These are phyloP conservation scores for Aphaenogaster rudis DNA, from an alignment of 1,140 invertebrate species.

Conservation along the genomic window DNA sequence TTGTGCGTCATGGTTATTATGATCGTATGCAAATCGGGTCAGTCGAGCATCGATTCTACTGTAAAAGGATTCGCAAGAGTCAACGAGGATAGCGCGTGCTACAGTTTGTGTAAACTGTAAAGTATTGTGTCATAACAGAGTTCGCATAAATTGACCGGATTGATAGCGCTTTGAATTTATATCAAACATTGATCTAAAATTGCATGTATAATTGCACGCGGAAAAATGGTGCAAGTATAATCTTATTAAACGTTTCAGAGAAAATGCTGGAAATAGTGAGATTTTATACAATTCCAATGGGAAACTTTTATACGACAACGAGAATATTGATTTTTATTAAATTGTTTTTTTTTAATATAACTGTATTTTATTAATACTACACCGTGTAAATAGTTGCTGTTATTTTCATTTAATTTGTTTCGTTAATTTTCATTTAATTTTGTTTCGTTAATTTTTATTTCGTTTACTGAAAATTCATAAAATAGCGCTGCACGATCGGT, in stretches of 20 bases:
- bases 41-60: not conserved
- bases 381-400: not conserved
- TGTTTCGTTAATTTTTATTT: not conserved
- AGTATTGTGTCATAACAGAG: not conserved
- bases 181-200: constrained; percentile 9
- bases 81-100: not conserved
- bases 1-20: not conserved
- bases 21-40: constrained; percentile 12
- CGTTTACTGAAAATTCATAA: not conserved
- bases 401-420: not conserved
- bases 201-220: not conserved
- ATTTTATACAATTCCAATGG: not conserved
- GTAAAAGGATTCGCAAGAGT: not conserved
- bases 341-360: not conserved
- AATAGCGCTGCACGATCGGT: not conserved
- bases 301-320: not conserved
- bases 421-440: not conserved
- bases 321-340: not conserved
- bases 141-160: not conserved
- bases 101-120: not conserved
- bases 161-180: not conserved
- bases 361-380: not conserved
- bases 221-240: not conserved
- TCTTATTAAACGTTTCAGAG: not conserved
- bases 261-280: not conserved